These are phyloP conservation scores for Verasper variegatus DNA, from an alignment of 2,113 vertebrate species.

Conservation along the genomic window DNA sequence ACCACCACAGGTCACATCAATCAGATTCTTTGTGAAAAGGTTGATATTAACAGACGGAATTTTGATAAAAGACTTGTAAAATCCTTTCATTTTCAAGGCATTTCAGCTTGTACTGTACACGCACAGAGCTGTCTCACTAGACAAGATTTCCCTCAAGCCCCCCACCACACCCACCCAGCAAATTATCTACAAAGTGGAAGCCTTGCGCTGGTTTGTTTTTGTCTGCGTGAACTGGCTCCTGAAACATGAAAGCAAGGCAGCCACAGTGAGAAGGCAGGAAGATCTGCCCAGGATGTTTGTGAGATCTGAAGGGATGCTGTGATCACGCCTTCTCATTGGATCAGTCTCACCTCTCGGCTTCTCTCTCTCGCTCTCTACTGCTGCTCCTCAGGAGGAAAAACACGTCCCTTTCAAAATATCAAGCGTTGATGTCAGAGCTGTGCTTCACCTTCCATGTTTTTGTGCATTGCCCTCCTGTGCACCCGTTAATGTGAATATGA, in stretches of 20 bases:
- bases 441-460: slow-evolving; percentile 13
- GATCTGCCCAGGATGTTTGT: slow-evolving; percentile 44
- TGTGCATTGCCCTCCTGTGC: slow-evolving; percentile 34
- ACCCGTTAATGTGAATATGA: slow-evolving; percentile 11
- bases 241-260: slow-evolving; percentile 45
- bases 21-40: neutral
- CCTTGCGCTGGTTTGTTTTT: slow-evolving; percentile 8
- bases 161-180: neutral
- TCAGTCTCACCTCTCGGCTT: slow-evolving; percentile 43
- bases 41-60: neutral
- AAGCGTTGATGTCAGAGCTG: neutral
- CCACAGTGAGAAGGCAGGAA: slow-evolving; percentile 34
- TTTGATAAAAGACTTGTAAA: neutral
- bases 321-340: slow-evolving; percentile 70
- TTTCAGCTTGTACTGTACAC: neutral
- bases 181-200: slow-evolving; percentile 45
- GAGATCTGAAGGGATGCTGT: slow-evolving; percentile 57
- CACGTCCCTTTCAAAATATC: too few species aligned
- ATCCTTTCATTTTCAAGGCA: neutral
- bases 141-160: neutral
- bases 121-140: slow-evolving; percentile 18
- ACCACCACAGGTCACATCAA: neutral
- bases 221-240: slow-evolving; percentile 24
- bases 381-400: slow-evolving; percentile 10
- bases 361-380: slow-evolving; percentile 3